phyloP scores from a whole-genome alignment of 1,140 invertebrate genomes.

The Pseudomyrmex concolor region DNA sequence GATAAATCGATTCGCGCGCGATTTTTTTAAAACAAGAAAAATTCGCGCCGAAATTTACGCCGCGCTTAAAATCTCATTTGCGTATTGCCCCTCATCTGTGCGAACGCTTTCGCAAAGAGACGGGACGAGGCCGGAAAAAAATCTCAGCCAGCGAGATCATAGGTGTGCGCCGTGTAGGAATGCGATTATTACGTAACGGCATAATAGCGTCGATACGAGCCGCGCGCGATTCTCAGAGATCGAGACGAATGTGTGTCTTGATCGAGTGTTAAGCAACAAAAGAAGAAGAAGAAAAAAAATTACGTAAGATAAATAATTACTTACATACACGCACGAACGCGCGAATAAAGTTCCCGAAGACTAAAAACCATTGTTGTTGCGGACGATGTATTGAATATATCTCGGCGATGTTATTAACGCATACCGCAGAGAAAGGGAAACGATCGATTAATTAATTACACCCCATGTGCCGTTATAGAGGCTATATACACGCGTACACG shows the following conservation, averaged over 20 bases:
- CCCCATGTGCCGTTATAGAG: not conserved
- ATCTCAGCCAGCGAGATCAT: slow-evolving; percentile 35
- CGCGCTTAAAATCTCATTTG: slow-evolving; percentile 65
- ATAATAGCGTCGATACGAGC: slow-evolving; percentile 42
- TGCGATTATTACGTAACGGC: slow-evolving; percentile 34
- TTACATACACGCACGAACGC: not conserved
- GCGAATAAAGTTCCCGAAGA: too few species aligned
- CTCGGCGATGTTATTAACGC: not conserved
- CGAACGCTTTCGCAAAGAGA: slow-evolving; percentile 48
- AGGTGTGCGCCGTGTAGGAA: slow-evolving; percentile 8
- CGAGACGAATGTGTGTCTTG: not conserved
- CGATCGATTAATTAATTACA: slow-evolving; percentile 48
- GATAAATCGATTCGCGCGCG: slow-evolving; percentile 27
- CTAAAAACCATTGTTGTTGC: not conserved
- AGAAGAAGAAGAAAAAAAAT: not conserved
- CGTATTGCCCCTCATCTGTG: slow-evolving; percentile 44
- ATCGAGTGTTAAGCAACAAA: too few species aligned
- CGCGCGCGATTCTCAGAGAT: not conserved
- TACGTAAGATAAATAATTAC: not conserved
- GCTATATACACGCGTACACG: not conserved
- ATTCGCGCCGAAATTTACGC: slow-evolving; percentile 69
- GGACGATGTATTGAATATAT: not conserved
- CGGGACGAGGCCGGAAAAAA: slow-evolving; percentile 65
- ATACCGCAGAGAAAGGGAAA: slow-evolving; percentile 7
- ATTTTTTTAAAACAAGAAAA: slow-evolving; percentile 33